These are phyloP conservation scores for Andrena chrysosceles DNA, from an alignment of 2,888 invertebrate genomes.

Conservation along the genomic window DNA sequence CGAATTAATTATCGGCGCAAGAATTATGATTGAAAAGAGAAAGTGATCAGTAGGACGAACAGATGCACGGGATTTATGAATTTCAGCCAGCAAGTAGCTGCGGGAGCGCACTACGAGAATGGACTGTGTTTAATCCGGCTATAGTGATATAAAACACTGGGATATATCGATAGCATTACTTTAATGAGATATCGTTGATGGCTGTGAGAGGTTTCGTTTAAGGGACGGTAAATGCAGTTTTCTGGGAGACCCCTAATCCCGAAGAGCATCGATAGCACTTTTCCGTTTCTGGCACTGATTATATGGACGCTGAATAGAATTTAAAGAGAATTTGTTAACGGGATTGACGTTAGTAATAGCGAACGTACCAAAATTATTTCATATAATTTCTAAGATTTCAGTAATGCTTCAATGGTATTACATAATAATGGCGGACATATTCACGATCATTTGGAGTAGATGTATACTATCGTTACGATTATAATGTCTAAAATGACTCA, in stretches of 20 bases:
- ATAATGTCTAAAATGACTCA: not conserved
- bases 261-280: too few species aligned
- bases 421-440: slow-evolving; percentile 15
- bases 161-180: slow-evolving; percentile 9
- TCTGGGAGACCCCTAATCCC: too few species aligned
- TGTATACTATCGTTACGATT: not conserved
- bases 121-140: slow-evolving; percentile 5
- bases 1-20: not conserved
- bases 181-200: not conserved
- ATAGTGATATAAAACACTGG: slow-evolving; percentile 4
- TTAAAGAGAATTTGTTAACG: not conserved
- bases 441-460: not conserved
- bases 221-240: not conserved
- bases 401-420: slow-evolving; percentile 12
- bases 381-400: not conserved
- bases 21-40: slow-evolving; percentile 24
- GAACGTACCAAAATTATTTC: not conserved
- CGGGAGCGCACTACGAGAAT: not conserved
- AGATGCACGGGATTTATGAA: not conserved
- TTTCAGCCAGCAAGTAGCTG: not conserved
- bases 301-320: too few species aligned
- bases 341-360: not conserved
- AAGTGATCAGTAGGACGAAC: slow-evolving; percentile 19
- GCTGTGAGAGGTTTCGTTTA: not conserved
- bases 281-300: too few species aligned